Evolutionary conservation across 2,888 invertebrate genomes (phyloP), one percentile per base, ranked within the genome.

Genomic region (Erebia ligea): DNA sequence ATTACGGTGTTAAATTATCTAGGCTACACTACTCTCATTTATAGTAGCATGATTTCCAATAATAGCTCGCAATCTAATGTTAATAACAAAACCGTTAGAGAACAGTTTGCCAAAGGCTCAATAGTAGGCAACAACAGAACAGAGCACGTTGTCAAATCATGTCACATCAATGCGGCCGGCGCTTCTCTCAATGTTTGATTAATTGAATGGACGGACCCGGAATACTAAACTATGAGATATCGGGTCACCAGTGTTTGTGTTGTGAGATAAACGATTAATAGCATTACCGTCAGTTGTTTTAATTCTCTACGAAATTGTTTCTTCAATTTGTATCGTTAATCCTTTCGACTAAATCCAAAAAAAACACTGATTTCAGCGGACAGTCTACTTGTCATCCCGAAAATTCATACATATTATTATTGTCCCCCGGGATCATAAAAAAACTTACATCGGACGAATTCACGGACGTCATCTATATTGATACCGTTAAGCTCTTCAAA

Each of bases 171-270:
- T 40, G 52, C 64, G 54, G 52, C 40, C 4, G 52, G 17, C 52
- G 34, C 34, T 64, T 54, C 59, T 66, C 59, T 66, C 66, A 57
- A 54, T 70, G 70, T 70, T 67, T 70, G 70, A 70, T 67, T 70
- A 54, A 70, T 61, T 52, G 66, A 70, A 70, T 67, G 15, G 61
- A 67, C 66, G 50, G 40, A 59, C 50, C 19, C 48, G 19, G 45
- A 63, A 52, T 69, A 59, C 69, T 52, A 62, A 62, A 62, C 62
- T 62, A 62, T 62, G 62, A 9, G 62, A 62, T 62, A 62, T 45
- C 45, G 48, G 62, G 62, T 62, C 62, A 48, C 25, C 48, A 48
- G 21, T 48, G 48, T 62, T 62, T 62, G 62, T 42, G 17, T 48
- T 62, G 13, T 19, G 21, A 21, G 15, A 45, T 48, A 19, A 15